Percentiles rank a stretch among this genome's conserved stretches.
phyloP scores from a whole-genome alignment of 1,140 invertebrate species.

The Agraylea sexmaculata region DNA sequence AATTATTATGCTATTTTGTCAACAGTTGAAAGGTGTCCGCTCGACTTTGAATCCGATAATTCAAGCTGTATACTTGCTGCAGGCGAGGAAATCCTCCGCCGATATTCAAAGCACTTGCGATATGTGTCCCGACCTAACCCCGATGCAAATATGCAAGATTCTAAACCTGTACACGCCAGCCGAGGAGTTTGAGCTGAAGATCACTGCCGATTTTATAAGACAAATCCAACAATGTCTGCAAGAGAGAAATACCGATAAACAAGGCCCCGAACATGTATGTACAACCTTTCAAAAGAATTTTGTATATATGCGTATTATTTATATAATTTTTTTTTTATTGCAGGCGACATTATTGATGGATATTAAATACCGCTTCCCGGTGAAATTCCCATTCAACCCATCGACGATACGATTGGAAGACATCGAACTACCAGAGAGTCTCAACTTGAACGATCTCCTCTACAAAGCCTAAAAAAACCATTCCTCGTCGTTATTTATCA shows the following conservation, averaged over 20 bases:
- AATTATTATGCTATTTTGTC: no score
- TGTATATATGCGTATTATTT: no score
- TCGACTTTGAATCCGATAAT: slow-evolving; percentile 78
- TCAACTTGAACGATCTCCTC: slow-evolving; percentile 50
- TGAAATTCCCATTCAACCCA: slow-evolving; percentile 81
- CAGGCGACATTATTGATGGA: slow-evolving; percentile 71
- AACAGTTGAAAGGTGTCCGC: slow-evolving; percentile 51
- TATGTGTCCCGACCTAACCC: slow-evolving; percentile 78
- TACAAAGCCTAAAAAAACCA: slow-evolving; percentile 39
- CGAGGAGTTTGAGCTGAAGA: slow-evolving; percentile 77
- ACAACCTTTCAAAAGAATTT: no score
- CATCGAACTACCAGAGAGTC: slow-evolving; percentile 72
- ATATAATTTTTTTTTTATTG: slow-evolving; percentile 26
- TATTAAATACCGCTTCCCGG: slow-evolving; percentile 70
- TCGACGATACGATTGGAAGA: slow-evolving; percentile 82
- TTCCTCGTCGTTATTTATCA: not conserved
- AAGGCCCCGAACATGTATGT: slow-evolving; percentile 50
- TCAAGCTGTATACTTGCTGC: slow-evolving; percentile 88
- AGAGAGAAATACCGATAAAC: slow-evolving; percentile 41
- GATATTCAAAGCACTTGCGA: slow-evolving; percentile 86
- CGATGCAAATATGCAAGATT: slow-evolving; percentile 76
- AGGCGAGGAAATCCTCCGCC: slow-evolving; percentile 82
- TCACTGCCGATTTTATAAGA: slow-evolving; percentile 73
- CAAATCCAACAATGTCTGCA: slow-evolving; percentile 71
- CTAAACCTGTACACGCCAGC: slow-evolving; percentile 83